Evolutionary conservation across 2,113 vertebrate genomes (phyloP).

Genomic region (Peromyscus californicus): DNA sequence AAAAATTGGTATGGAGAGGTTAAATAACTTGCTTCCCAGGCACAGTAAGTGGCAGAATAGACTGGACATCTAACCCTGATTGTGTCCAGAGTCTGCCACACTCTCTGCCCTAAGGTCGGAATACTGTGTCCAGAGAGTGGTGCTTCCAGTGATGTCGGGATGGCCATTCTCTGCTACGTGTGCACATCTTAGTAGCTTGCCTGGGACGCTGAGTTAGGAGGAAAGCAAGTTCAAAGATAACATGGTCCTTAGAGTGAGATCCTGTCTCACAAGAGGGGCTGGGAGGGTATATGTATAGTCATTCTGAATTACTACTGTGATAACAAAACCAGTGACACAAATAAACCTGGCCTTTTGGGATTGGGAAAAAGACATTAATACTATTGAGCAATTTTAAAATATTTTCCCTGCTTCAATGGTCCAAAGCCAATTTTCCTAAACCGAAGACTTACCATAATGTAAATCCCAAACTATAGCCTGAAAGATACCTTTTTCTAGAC

Average conservation of each 20-base stretch:
- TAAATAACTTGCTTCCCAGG: background rate
- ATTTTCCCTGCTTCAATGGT: background rate
- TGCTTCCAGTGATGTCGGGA: background rate
- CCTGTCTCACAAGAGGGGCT: background rate
- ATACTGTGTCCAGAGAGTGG: background rate
- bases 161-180: background rate
- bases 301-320: background rate
- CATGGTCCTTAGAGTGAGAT: background rate
- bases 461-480: constrained; percentile 17
- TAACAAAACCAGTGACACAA: background rate
- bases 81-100: background rate
- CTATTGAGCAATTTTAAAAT: background rate
- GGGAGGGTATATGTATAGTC: background rate
- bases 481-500: constrained; percentile 32
- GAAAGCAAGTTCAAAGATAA: background rate
- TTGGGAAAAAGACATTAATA: background rate
- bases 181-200: background rate
- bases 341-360: background rate
- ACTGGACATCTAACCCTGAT: background rate
- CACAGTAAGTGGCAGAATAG: background rate
- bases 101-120: background rate
- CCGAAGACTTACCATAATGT: background rate
- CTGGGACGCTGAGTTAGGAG: background rate
- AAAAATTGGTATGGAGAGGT: background rate
- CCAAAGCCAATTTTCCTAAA: background rate